These are phyloP conservation scores for Nettapus auritus DNA, from an alignment of 2,113 vertebrate genomes.

Conservation along the genomic window DNA sequence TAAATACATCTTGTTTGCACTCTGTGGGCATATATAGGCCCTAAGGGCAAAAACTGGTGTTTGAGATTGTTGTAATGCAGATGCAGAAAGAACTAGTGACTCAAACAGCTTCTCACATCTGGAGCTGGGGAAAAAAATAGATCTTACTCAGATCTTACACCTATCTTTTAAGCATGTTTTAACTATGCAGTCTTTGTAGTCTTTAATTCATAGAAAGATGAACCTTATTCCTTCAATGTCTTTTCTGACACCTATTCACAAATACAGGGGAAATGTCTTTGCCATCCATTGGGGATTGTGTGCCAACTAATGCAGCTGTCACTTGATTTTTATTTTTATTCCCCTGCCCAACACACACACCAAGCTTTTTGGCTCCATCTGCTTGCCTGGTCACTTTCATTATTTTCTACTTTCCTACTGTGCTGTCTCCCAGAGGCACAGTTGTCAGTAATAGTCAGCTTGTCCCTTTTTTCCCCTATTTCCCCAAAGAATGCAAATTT, in stretches of 20 bases:
- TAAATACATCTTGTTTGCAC: not conserved
- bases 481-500: not conserved
- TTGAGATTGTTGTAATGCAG: not conserved
- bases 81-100: not conserved
- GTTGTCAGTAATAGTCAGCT: not conserved
- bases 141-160: not conserved
- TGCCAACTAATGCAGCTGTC: constrained; percentile 48
- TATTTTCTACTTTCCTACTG: constrained; percentile 27
- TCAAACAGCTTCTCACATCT: not conserved
- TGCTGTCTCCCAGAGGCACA: not conserved
- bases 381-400: constrained; percentile 32
- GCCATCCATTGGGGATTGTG: not conserved
- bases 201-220: not conserved
- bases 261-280: not conserved
- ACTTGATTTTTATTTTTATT: not conserved
- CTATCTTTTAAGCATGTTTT: not conserved
- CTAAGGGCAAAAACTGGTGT: not conserved
- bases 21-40: not conserved
- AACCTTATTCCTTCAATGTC: not conserved
- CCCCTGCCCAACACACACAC: not conserved
- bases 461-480: not conserved
- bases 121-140: not conserved
- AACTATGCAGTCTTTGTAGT: not conserved
- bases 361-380: constrained; percentile 36
- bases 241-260: not conserved